Evolutionary conservation across 2,888 invertebrate species (phyloP).

Genomic region (Exephanes ischioxanthus): DNA sequence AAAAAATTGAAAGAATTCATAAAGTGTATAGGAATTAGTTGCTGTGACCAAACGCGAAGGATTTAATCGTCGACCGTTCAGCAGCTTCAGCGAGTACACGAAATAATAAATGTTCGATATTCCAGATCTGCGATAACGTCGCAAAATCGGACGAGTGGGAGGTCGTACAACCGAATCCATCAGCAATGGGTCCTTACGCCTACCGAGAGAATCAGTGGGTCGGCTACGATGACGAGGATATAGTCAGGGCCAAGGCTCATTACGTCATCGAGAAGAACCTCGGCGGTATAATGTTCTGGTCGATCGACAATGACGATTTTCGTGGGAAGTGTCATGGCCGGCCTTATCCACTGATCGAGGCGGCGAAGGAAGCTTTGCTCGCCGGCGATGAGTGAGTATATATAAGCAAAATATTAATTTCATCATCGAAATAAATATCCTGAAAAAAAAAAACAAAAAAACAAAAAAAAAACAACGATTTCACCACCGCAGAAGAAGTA

Average conservation of each 20-base stretch:
- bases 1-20: neutral
- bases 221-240: conserved; percentile 95
- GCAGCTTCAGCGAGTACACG: neutral
- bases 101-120: conserved; percentile 12
- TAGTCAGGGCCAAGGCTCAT: conserved; percentile 92
- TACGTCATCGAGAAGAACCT: conserved; percentile 94
- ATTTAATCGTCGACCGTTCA: no score
- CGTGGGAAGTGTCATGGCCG: conserved; percentile 94
- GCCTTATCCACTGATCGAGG: conserved; percentile 96
- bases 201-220: conserved; percentile 96
- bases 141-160: conserved; percentile 92
- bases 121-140: conserved; percentile 94
- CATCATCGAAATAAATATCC: conserved; percentile 1
- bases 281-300: conserved; percentile 97
- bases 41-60: no score
- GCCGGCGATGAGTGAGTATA: conserved; percentile 87
- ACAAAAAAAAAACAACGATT: neutral
- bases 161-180: conserved; percentile 92
- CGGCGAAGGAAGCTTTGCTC: conserved; percentile 94
- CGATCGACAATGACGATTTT: conserved; percentile 97
- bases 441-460: neutral
- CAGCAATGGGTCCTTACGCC: conserved; percentile 96
- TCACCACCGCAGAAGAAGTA: conserved; percentile 52
- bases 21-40: no score
- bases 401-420: conserved; percentile 2